These are phyloP conservation scores for Agapostemon virescens DNA, from an alignment of 2,888 invertebrate species.

Conservation along the genomic window DNA sequence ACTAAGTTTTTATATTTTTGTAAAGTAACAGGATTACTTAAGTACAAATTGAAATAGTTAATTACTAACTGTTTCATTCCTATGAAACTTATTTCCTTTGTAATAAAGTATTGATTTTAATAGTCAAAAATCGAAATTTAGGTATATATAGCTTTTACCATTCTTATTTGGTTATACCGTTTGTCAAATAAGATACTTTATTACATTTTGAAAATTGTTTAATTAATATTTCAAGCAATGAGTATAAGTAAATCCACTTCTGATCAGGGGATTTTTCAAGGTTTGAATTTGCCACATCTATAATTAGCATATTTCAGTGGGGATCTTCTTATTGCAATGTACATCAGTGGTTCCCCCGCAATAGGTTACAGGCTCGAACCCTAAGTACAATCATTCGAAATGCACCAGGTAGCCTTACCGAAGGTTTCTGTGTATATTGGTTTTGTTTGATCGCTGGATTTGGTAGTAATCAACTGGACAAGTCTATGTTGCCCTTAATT, in stretches of 20 bases:
- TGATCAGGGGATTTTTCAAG: conserved; percentile 5
- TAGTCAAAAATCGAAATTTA: not conserved
- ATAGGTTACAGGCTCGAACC: conserved; percentile 74
- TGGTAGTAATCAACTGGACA: conserved; percentile 80
- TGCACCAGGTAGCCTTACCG: conserved; percentile 73
- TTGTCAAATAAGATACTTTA: not conserved
- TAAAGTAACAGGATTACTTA: not conserved
- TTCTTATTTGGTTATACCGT: not conserved
- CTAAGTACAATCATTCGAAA: conserved; percentile 74
- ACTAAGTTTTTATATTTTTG: not conserved
- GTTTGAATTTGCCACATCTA: conserved; percentile 19
- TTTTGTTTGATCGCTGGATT: conserved; percentile 81
- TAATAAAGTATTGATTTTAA: not conserved
- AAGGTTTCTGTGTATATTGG: conserved; percentile 80
- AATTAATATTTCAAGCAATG: not conserved
- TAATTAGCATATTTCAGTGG: conserved; percentile 73
- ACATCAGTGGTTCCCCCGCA: conserved; percentile 77
- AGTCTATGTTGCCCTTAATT: conserved; percentile 76
- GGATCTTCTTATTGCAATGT: conserved; percentile 77
- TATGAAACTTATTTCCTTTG: not conserved
- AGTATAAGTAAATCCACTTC: conserved; percentile 31
- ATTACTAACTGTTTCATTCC: not conserved
- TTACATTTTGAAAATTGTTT: not conserved
- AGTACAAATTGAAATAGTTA: not conserved
- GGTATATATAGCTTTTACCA: not conserved